Percentiles rank a stretch among this genome's conserved stretches.
These are phyloP conservation scores for Umimayanthus chanpuru DNA, from an alignment of 92 coral and sea anemone species.

Conservation along the genomic window DNA sequence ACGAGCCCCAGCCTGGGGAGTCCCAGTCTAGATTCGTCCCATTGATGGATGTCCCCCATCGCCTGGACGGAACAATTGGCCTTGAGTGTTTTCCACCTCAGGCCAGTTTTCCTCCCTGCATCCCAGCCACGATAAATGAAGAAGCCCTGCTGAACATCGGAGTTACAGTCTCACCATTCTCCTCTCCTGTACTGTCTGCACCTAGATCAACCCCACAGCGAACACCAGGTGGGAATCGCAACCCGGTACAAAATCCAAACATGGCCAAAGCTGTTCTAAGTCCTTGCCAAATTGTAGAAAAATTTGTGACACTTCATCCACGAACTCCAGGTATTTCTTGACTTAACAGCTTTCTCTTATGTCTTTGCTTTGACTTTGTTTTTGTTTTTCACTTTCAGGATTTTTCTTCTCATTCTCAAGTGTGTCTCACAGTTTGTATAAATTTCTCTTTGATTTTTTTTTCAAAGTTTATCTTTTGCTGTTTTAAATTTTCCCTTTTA, in stretches of 20 bases:
- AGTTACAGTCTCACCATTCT: conserved; percentile 28
- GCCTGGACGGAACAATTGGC: neutral
- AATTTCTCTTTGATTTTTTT: too few relatives aligned
- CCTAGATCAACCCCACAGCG: neutral
- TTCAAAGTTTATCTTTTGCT: too few relatives aligned
- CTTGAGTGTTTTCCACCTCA: conserved; percentile 24
- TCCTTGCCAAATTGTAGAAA: conserved; percentile 24
- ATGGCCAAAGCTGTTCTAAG: conserved; percentile 12
- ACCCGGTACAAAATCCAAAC: neutral
- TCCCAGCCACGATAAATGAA: conserved; percentile 10
- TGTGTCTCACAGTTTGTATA: too few relatives aligned
- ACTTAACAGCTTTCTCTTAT: neutral
- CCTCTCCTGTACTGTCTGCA: conserved; percentile 27
- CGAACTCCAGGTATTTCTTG: conserved; percentile 14
- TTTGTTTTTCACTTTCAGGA: too few relatives aligned
- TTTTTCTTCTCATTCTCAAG: too few relatives aligned
- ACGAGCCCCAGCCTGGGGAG: conserved; percentile 13
- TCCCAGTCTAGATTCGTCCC: conserved; percentile 21
- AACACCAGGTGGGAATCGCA: neutral
- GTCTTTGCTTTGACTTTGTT: neutral
- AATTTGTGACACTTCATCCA: neutral
- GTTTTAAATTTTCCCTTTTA: too few relatives aligned
- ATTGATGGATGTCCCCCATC: conserved; percentile 19
- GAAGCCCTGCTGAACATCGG: conserved; percentile 4
- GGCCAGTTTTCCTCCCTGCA: neutral